Evolutionary conservation across 2,888 invertebrate genomes (phyloP), one percentile per base, ranked within the genome.

Genomic region (Xestia xanthographa): DNA sequence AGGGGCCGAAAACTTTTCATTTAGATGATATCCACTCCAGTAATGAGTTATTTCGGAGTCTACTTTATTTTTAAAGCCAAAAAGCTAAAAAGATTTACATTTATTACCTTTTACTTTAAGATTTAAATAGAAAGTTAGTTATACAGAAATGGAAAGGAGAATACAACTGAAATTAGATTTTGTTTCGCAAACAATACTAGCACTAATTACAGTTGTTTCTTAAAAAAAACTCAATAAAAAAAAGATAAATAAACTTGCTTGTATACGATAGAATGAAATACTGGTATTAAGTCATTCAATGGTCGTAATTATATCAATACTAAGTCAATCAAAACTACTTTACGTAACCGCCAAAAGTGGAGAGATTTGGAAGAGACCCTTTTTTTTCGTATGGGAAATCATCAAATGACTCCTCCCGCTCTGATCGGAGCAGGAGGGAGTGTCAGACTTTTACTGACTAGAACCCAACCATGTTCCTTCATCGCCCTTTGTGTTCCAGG

Each of bases 1-100:
- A 78, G 70, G 69, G 78, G 77, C 63, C 79, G 71, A 86, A 73
- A 87, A 86, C 77, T 87, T 87, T 87, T 81, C 80, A 87, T 87
- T 87, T 83, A 86, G 84, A 84, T 84, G 82, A 82, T 87, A 86
- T 82, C 77, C 70, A 84, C 80, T 84, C 45, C 60, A 62, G 84
- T 83, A 80, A 87, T 86, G 80, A 87, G 79, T 83, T 86, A 86
- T 86, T 86, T 81, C 20, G 14, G 66, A 79, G 78, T 80, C 45
- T 38, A 70, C 73, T 77, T 77, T 79, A 72, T 79, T 84, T 80
- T 68, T 70, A 80, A 82, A 72, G 74, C 74, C 73, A 81, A 81
- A 79, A 80, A 56, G 72, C 70, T 83, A 75, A 76, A 79, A 74
- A 72, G 82, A 86, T 86, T 86, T 77, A 79, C 75, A 86, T 84